Conservation (phyloP, 1,140 invertebrate species). For the Papilio polyxenes region DNA sequence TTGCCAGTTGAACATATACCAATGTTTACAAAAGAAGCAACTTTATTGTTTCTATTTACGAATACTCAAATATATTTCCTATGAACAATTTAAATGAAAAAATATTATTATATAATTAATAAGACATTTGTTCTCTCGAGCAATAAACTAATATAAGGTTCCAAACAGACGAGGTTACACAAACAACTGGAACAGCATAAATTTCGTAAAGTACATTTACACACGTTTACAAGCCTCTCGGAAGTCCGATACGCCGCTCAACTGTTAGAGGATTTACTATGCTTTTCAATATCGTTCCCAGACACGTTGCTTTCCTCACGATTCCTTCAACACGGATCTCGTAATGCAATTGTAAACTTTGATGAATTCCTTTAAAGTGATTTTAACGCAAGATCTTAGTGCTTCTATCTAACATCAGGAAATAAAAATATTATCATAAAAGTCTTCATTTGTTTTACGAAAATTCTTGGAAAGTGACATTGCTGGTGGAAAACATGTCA, state of each 20-base stretch:
- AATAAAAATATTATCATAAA: too few species aligned
- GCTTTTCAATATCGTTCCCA: conserved; percentile 33
- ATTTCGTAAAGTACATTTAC: conserved; percentile 20
- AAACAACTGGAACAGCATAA: conserved; percentile 5
- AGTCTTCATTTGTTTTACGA: neutral
- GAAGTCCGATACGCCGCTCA: conserved; percentile 36
- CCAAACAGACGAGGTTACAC: neutral
- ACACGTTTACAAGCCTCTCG: conserved; percentile 16
- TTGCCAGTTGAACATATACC: neutral
- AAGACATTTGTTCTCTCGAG: too few species aligned
- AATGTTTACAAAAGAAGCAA: neutral
- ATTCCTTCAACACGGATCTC: neutral
- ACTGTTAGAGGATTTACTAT: conserved; percentile 35
- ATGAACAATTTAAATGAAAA: too few species aligned
- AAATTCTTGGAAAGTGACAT: neutral
- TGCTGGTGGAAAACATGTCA: neutral
- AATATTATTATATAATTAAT: too few species aligned
- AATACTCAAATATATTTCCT: too few species aligned
- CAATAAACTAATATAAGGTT: neutral
- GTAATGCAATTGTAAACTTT: neutral
- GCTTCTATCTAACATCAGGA: neutral
- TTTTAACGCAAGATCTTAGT: neutral
- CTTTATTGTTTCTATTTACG: neutral
- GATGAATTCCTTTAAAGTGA: neutral
- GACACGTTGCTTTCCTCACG: conserved; percentile 14